Evolutionary conservation across 1,140 invertebrate species (phyloP).

Genomic region (Lanistes nyassanus): DNA sequence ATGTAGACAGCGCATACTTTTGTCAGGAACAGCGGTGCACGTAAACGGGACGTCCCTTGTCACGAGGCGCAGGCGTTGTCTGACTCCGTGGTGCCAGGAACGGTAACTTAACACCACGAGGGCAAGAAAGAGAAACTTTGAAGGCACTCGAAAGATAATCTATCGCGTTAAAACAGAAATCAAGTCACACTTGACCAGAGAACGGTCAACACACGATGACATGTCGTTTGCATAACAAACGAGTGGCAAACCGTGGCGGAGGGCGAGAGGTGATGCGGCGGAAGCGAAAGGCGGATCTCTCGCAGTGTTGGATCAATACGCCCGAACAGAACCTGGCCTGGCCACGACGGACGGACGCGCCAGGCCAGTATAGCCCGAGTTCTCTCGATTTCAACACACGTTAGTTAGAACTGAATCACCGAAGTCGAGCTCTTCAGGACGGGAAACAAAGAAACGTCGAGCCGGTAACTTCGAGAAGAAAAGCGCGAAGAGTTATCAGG

Average conservation of each 20-base stretch:
- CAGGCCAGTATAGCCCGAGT: too few relatives aligned
- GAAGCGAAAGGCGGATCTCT: slow-evolving; percentile 8
- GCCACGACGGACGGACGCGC: too few relatives aligned
- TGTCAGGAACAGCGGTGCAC: background rate
- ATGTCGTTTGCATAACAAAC: slow-evolving; percentile 21
- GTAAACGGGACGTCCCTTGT: too few relatives aligned
- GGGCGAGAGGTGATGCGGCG: background rate
- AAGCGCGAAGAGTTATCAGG: too few relatives aligned
- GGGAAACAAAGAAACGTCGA: too few relatives aligned
- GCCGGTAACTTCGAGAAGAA: too few relatives aligned
- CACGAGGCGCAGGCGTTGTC: too few relatives aligned
- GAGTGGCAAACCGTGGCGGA: slow-evolving; percentile 9
- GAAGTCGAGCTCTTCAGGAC: too few relatives aligned
- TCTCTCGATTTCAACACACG: too few relatives aligned
- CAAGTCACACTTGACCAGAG: slow-evolving; percentile 12
- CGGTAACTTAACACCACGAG: background rate
- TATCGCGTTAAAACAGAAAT: slow-evolving; percentile 13
- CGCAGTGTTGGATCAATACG: background rate
- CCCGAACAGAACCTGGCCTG: background rate
- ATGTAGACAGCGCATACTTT: background rate
- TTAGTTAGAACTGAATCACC: too few relatives aligned
- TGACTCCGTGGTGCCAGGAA: background rate
- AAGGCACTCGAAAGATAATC: background rate
- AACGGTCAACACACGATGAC: background rate
- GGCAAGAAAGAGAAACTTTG: background rate